These are phyloP conservation scores for Nasonia vitripennis DNA, from an alignment of 1,140 invertebrate genomes.

Conservation along the genomic window DNA sequence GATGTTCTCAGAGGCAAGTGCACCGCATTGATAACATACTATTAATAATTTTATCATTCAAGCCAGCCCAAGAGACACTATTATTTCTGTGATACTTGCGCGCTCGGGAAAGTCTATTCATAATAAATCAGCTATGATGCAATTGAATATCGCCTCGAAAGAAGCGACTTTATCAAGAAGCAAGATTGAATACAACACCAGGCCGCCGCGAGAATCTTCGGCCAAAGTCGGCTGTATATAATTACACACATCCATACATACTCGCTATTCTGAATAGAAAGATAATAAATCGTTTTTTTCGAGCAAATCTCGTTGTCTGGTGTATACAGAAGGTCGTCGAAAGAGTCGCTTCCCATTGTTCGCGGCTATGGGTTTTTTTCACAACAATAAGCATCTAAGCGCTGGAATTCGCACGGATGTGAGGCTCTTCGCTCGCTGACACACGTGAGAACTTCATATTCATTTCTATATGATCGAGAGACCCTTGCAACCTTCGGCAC, in stretches of 20 bases:
- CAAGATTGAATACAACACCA: conserved; percentile 10
- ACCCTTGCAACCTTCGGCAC: conserved; percentile 18
- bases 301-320: conserved; percentile 2
- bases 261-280: conserved; percentile 4
- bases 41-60: conserved; percentile 36
- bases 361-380: background rate
- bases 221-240: background rate
- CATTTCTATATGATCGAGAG: conserved; percentile 23
- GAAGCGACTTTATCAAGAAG: conserved; percentile 14
- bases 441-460: conserved; percentile 37
- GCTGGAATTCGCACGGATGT: conserved; percentile 35
- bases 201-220: background rate
- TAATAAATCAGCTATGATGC: conserved; percentile 26
- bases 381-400: conserved; percentile 12
- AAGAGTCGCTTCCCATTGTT: conserved; percentile 27
- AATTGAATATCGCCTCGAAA: conserved; percentile 15
- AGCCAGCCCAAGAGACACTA: background rate
- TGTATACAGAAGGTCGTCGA: conserved; percentile 10
- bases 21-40: background rate
- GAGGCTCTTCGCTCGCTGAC: background rate
- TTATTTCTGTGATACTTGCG: background rate
- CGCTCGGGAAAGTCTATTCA: conserved; percentile 4
- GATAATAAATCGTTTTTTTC: conserved; percentile 19
- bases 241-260: conserved; percentile 1
- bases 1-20: background rate